Evolutionary conservation across 1,140 invertebrate genomes (phyloP), one percentile per base, ranked within the genome.

Genomic region (Megalonaias nervosa): DNA sequence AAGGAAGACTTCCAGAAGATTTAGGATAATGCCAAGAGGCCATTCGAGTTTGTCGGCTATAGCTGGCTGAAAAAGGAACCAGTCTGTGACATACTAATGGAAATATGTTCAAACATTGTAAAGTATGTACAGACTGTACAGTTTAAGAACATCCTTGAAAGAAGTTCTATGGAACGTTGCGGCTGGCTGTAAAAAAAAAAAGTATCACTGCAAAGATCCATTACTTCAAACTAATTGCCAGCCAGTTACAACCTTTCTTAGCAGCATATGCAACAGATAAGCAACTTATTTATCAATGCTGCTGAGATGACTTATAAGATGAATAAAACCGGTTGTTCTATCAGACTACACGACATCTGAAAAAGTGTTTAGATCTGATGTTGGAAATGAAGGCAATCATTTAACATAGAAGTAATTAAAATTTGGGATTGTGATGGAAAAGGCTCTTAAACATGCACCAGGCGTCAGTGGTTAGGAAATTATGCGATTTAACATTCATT

Each of bases 1-100:
- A 67, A 70, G 48, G 79, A 81, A 23, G 79, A 81, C 60, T 81
- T 65, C 60, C 2, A 38, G 1, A 73, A 62, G 15, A 66, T 81
- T 11, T 71, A 69, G 23, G 69, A 59, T 1, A 6, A 19, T 19
- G 19, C 5, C 48, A 67, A 26, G 6, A 23, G 76, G 38, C 78
- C 69, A 23, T 3, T 76, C 1, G 62, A 75, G 56, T 71, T 72
- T 23, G 70, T 67, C 38, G 3, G 9, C 16, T 17, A 67, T 55
- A 3, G 70, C 17, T 78, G 66, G 71, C n/a, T 78, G 17, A 62
- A 78, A 16, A 78, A 74, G 62, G 58, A n/a, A 9, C 5, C 56
- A 21, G 55, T 26, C 12, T 59, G 31, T 19, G 70, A 78, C n/a
- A 57, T 65, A 11, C 56, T 66, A 55, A 4, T 78, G 23, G 6